Evolutionary conservation across 2,797 vertebrate species (phyloP).

Genomic region (Rhabdophis nuchalis): DNA sequence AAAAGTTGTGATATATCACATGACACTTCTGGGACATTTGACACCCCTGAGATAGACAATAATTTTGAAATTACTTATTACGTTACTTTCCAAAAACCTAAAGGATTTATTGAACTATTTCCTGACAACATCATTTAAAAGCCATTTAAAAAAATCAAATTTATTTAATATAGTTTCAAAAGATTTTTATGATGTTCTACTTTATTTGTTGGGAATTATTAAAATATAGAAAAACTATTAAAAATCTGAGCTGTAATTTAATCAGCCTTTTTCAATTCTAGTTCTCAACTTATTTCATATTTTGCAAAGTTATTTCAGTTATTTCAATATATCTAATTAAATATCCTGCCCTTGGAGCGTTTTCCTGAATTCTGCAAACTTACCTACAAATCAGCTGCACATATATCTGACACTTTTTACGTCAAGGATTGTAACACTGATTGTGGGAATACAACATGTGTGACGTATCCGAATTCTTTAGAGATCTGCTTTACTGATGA

Average conservation of each 20-base stretch:
- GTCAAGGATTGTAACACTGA: conserved; percentile 29
- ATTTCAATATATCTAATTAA: background rate
- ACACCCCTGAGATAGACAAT: background rate
- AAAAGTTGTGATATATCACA: no score
- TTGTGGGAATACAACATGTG: background rate
- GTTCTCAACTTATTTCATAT: background rate
- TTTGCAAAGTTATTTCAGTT: background rate
- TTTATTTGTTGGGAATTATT: conserved; percentile 27
- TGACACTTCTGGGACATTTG: no score
- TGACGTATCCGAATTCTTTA: background rate
- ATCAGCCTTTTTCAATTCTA: conserved; percentile 2
- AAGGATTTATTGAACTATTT: conserved; percentile 20
- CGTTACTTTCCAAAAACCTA: conserved; percentile 31
- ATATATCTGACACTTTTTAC: conserved; percentile 16
- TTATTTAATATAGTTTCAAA: conserved; percentile 5
- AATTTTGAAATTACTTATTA: conserved; percentile 18
- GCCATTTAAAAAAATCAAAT: conserved; percentile 28
- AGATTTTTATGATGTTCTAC: conserved; percentile 13
- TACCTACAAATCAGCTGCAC: conserved; percentile 33
- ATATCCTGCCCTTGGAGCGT: conserved; percentile 11
- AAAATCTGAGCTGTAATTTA: conserved; percentile 25
- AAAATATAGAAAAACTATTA: conserved; percentile 52
- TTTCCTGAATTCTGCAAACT: background rate
- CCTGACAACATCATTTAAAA: conserved; percentile 30
- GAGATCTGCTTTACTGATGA: background rate